A percentile compares a stretch with the other conserved stretches of the same genome.
Evolutionary conservation across 23 tunicate genomes (phyloP).

Genomic region (Aplidium turbinatum): DNA sequence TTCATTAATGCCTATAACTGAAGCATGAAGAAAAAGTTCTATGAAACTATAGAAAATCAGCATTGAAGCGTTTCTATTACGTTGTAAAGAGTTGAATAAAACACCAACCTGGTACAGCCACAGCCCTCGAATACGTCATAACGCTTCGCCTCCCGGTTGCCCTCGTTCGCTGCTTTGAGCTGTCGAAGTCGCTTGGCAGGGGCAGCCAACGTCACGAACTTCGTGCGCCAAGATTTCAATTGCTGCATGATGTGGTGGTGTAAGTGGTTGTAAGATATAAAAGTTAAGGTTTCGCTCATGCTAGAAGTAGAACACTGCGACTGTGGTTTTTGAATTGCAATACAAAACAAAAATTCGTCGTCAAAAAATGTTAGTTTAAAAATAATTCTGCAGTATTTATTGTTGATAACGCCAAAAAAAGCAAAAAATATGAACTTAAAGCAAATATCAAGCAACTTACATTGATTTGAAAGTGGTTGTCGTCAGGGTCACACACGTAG

Average conservation of each 20-base stretch:
- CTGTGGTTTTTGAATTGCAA: no score
- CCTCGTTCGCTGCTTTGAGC: slow-evolving; percentile 43
- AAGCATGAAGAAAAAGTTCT: not conserved
- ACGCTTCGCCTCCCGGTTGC: not conserved
- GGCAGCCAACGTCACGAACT: slow-evolving; percentile 57
- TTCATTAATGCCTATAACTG: no score
- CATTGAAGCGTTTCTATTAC: not conserved
- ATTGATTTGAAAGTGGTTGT: no score
- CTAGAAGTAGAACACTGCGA: no score
- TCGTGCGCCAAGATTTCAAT: slow-evolving; percentile 67
- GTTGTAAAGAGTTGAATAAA: not conserved
- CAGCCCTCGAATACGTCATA: slow-evolving; percentile 46
- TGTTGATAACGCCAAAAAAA: not conserved
- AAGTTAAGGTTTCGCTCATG: no score
- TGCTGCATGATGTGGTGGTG: slow-evolving; percentile 14
- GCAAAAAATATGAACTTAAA: no score
- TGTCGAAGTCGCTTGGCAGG: slow-evolving; percentile 28
- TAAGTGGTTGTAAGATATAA: no score
- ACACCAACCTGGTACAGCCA: slow-evolving; percentile 30
- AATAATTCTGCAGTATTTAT: no score
- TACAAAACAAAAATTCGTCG: no score
- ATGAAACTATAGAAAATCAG: not conserved
- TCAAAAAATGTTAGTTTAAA: no score
- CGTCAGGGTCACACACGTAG: slow-evolving; percentile 45
- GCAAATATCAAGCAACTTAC: no score